Base-by-base conservation (phyloP, 2,888 invertebrate genomes). In the Autographa pulchrina region DNA sequence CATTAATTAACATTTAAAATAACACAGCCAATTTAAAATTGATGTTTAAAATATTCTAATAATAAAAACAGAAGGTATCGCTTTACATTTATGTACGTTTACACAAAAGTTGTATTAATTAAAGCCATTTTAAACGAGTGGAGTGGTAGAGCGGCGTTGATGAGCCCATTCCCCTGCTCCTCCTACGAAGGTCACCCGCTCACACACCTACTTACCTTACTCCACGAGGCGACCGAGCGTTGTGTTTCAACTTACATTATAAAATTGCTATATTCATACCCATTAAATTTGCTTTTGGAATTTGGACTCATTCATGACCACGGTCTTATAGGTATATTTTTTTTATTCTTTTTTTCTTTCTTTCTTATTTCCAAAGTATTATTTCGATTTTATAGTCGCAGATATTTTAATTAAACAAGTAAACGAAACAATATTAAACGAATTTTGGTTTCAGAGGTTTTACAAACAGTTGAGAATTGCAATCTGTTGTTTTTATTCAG, bases 151-250 rank as follows among this genome's bases (percentile, higher is more conserved):
- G 88, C 88, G 84, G 83, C 80, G 88, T 88, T 91, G 93, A 94
- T 92, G 93, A 92, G 91, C 89, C 91, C 92, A 89, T 91, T 94
- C 92, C 92, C 92, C 86, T 84, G 87, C 82, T 90, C 85, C 87
- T 88, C 85, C 76, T 76, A 65, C 85, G 92, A 94, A 94, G 94
- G 94, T 91, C 94, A 89, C 73, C 93, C 92, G 86, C 89, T 88
- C 85, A 84, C 85, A 88, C 90, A 88, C 90, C 90, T 88, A 91
- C 90, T 85, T 86, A 82, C 80, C 77, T 85, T 82, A 85, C 81
- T 79, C 75, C 77, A 82, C 78, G 78, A 85, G 81, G 84, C 85
- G 78, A 82, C 79, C 81, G 80, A 74, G 73, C 80, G 80, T 77
- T 77, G 68, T 74, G 64, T 75, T 82, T 73, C 70, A 77, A 78